A percentile compares a stretch with the other conserved stretches of the same genome.
These are phyloP conservation scores for Heterodera schachtii DNA, from an alignment of 1,140 invertebrate species.

Conservation along the genomic window DNA sequence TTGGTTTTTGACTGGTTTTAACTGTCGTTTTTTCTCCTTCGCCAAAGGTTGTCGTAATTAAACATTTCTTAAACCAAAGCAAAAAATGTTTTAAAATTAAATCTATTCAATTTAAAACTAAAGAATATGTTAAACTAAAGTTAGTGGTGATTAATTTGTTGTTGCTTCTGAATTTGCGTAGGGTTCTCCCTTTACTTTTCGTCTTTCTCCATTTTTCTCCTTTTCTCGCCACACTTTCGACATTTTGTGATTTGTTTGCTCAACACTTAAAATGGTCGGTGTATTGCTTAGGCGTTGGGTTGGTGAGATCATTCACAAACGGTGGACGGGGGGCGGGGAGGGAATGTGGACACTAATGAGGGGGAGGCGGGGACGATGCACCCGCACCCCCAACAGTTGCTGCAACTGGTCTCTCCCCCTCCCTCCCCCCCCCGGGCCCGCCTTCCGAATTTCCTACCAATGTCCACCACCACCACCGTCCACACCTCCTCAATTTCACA, in stretches of 20 bases:
- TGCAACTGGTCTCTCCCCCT: neutral
- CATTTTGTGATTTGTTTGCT: slow-evolving; percentile 16
- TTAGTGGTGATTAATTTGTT: too few relatives aligned
- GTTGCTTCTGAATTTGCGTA: too few relatives aligned
- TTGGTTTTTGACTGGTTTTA: neutral
- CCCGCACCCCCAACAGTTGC: neutral
- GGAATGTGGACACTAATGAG: neutral
- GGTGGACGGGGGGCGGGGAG: neutral
- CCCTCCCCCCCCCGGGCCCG: neutral
- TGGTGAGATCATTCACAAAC: neutral
- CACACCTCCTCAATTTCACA: neutral
- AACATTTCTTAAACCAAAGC: too few relatives aligned
- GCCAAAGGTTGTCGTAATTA: neutral
- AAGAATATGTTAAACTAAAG: too few relatives aligned
- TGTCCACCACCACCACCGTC: neutral
- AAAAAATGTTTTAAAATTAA: too few relatives aligned
- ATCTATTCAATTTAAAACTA: too few relatives aligned
- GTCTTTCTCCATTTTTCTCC: neutral
- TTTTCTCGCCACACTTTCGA: neutral
- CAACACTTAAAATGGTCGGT: neutral
- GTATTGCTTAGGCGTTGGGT: neutral
- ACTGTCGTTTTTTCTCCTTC: neutral
- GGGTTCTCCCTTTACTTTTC: too few relatives aligned
- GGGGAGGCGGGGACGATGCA: neutral
- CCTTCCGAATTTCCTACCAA: neutral